Conservation (phyloP, 2,113 vertebrate genomes). For the Pteruthius melanotis region DNA sequence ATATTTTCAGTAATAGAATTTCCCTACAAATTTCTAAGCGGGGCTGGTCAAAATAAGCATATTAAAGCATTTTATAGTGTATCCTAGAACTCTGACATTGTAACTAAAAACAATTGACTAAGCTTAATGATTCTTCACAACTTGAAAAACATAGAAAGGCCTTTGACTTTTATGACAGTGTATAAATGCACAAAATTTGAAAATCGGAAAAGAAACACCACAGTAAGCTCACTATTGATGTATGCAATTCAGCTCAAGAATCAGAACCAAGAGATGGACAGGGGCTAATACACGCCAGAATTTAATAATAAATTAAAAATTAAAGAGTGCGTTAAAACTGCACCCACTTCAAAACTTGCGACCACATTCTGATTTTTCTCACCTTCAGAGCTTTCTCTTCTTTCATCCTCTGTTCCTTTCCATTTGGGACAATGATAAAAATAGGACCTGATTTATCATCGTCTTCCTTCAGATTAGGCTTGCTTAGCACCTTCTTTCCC, state of each 20-base stretch:
- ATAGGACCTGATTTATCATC: slow-evolving; percentile 92
- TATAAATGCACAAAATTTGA: background rate
- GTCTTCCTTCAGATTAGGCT: slow-evolving; percentile 86
- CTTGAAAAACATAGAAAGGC: background rate
- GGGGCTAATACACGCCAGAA: background rate
- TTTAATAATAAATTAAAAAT: background rate
- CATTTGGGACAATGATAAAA: slow-evolving; percentile 88
- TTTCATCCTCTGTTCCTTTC: slow-evolving; percentile 94
- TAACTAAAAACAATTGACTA: background rate
- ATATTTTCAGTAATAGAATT: background rate
- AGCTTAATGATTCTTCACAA: background rate
- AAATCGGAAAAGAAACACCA: background rate
- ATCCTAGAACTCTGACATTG: background rate
- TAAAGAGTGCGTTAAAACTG: background rate
- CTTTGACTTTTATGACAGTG: background rate
- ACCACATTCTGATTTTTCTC: background rate
- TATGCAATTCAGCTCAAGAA: background rate
- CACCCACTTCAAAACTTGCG: background rate
- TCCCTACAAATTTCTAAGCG: background rate
- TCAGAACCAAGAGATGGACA: background rate
- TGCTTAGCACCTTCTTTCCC: slow-evolving; percentile 87
- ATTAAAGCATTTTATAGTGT: background rate
- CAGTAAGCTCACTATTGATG: background rate
- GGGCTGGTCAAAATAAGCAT: background rate
- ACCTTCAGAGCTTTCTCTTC: slow-evolving; percentile 96